Evolutionary conservation across 2,888 invertebrate species (phyloP).

Genomic region (Torymus aiolomorphi): DNA sequence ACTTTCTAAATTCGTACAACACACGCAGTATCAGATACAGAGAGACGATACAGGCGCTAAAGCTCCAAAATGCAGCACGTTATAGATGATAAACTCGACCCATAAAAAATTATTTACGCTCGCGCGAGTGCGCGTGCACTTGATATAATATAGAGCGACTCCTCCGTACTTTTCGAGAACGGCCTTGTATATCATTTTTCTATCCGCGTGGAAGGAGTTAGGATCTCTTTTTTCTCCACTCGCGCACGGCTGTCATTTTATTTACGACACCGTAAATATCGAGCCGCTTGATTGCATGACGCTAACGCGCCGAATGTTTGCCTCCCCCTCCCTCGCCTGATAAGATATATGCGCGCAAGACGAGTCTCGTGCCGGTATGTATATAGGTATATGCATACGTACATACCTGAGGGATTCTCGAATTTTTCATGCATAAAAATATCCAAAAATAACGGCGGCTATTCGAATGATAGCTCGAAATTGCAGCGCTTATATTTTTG

Average conservation of each 20-base stretch:
- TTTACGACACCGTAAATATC: conserved; percentile 67
- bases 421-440: too few relatives aligned
- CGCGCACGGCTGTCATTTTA: conserved; percentile 57
- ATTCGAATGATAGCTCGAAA: too few relatives aligned
- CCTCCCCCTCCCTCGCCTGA: conserved; percentile 59
- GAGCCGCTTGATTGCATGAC: conserved; percentile 63
- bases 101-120: conserved; percentile 4
- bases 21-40: too few relatives aligned
- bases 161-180: conserved; percentile 2
- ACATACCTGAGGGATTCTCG: conserved; percentile 52
- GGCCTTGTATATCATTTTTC: neutral
- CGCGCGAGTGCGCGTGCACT: neutral
- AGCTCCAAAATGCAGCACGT: too few relatives aligned
- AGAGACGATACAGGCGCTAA: too few relatives aligned
- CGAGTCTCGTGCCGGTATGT: conserved; percentile 52
- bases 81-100: neutral
- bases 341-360: conserved; percentile 64
- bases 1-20: too few relatives aligned
- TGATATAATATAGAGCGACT: neutral
- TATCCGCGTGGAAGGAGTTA: conserved; percentile 44
- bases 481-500: too few relatives aligned
- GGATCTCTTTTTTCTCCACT: neutral
- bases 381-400: too few relatives aligned
- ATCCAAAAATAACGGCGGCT: too few relatives aligned
- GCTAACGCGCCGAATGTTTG: conserved; percentile 65